Conservation (phyloP, 2,113 vertebrate species). For the Hemiscyllium ocellatum region DNA sequence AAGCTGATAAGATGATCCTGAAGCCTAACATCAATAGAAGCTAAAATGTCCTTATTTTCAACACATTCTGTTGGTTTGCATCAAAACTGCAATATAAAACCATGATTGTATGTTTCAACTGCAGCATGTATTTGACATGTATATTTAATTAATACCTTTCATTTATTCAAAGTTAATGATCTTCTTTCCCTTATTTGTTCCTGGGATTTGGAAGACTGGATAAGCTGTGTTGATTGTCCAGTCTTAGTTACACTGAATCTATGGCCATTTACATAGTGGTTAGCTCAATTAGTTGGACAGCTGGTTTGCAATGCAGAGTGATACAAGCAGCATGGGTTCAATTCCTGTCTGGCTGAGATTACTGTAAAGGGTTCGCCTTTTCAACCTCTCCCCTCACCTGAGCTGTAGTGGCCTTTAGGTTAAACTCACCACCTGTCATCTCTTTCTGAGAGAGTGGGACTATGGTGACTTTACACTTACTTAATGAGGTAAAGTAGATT, state of each 20-base stretch:
- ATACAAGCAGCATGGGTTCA: no score
- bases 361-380: no score
- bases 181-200: not conserved
- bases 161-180: not conserved
- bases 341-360: no score
- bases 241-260: not conserved
- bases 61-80: not conserved
- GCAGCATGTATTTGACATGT: not conserved
- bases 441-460: no score
- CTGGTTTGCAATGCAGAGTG: no score
- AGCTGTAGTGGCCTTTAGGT: no score
- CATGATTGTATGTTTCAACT: not conserved
- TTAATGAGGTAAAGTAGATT: not conserved
- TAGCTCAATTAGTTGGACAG: no score
- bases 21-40: not conserved
- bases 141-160: not conserved
- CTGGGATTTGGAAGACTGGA: not conserved
- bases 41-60: not conserved
- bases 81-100: not conserved
- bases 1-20: not conserved
- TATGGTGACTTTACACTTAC: no score
- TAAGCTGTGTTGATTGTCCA: not conserved
- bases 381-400: no score
- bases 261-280: no score
- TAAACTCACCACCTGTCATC: no score